phyloP scores from a whole-genome alignment of 2,888 invertebrate genomes.

The Tricholauxania praeusta region DNA sequence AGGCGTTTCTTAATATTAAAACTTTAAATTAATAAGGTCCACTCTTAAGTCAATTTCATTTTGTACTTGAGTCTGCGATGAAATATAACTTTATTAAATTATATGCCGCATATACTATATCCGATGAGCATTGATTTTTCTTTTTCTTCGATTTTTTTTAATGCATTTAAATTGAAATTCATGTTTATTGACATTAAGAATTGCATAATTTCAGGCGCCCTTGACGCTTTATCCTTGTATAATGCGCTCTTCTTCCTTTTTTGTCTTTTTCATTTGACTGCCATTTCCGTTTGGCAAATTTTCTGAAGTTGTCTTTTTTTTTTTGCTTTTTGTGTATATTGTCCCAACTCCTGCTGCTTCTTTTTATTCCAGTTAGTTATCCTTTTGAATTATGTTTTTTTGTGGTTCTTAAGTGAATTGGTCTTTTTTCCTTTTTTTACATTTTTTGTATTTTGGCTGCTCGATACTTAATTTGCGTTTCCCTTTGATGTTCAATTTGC shows the following conservation, averaged over 20 bases:
- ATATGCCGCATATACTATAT: conserved; percentile 61
- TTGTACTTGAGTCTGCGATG: not conserved
- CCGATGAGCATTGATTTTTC: conserved; percentile 59
- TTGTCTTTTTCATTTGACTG: conserved; percentile 17
- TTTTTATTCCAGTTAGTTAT: not conserved
- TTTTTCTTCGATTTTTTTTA: conserved; percentile 31
- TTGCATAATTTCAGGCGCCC: conserved; percentile 23
- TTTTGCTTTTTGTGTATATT: conserved; percentile 36
- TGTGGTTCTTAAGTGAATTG: conserved; percentile 21
- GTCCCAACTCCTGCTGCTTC: conserved; percentile 14
- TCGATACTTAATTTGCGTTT: conserved; percentile 44
- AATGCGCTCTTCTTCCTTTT: conserved; percentile 9
- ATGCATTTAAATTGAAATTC: conserved; percentile 48
- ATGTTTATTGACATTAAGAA: conserved; percentile 61
- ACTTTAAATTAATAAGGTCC: too few relatives aligned
- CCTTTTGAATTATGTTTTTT: not conserved
- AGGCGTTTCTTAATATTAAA: too few relatives aligned
- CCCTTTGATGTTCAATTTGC: conserved; percentile 55
- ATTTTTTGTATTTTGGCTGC: not conserved
- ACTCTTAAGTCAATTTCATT: too few relatives aligned
- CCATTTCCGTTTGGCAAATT: conserved; percentile 10
- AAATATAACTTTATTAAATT: conserved; percentile 60
- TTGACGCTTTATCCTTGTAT: conserved; percentile 6
- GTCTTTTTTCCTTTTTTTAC: not conserved
- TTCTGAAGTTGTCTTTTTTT: conserved; percentile 29